Conservation (phyloP, 1,140 invertebrate species). For the Megalonaias nervosa region DNA sequence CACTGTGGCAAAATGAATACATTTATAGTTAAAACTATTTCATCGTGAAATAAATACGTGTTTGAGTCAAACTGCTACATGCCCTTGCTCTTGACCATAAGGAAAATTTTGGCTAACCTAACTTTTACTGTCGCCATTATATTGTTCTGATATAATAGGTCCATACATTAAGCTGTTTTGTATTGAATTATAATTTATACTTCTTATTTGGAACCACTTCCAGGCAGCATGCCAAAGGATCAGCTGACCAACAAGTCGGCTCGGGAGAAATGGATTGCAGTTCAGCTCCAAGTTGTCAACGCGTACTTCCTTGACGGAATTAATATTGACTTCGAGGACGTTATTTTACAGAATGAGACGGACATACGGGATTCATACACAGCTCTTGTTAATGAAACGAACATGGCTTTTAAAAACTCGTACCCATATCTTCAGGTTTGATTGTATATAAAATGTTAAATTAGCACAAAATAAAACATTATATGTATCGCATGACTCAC, state of each 20-base stretch:
- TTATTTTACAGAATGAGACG: constrained; percentile 55
- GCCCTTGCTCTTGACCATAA: no score
- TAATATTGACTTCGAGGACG: constrained; percentile 72
- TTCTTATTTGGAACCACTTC: background rate
- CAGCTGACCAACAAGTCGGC: constrained; percentile 53
- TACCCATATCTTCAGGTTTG: constrained; percentile 63
- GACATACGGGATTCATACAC: constrained; percentile 58
- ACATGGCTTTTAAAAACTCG: constrained; percentile 50
- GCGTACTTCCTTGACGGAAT: constrained; percentile 70
- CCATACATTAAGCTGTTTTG: no score
- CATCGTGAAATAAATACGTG: no score
- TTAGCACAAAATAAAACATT: no score
- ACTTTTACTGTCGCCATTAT: no score
- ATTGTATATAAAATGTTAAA: background rate
- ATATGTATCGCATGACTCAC: no score
- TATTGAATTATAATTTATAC: no score
- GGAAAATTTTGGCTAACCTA: no score
- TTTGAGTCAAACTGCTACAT: no score
- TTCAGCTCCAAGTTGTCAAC: constrained; percentile 56
- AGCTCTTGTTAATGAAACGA: constrained; percentile 61
- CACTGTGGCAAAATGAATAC: no score
- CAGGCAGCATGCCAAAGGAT: constrained; percentile 38
- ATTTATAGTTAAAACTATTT: no score
- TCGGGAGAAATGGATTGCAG: constrained; percentile 61
- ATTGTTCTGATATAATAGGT: no score